Base-by-base conservation (phyloP, 2,113 vertebrate species). In the Paedocypris sp. region DNA sequence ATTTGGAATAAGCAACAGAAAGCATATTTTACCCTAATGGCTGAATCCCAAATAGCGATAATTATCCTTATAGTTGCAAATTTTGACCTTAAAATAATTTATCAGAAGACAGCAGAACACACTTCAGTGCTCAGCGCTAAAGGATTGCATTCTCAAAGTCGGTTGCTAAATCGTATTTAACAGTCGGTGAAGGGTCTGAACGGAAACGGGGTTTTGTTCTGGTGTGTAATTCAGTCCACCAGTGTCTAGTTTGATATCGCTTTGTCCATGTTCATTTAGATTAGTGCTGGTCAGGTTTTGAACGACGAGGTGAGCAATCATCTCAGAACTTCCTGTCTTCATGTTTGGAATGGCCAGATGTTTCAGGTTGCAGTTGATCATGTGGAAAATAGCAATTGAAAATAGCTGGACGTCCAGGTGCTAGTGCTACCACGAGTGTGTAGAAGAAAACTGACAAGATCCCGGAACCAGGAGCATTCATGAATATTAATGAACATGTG, bases 321-420 rank as follows among this genome's bases (percentile, higher is more conserved):
- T 73, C 49, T 69, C 70, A 69, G 72, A 70, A 28, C 74, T 69
- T 80, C 80, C 74, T 77, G 66, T 74, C 77, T 72, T 72, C 77
- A 77, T 73, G 77, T 80, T 77, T 35, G 13, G 11, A 35, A 1
- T 13, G 3, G 19, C n/a, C 15, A 48, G 23, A 41, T 56, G 31
- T 45, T 66, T 76, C 74, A 69, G 61, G 52, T 19, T 31, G 16
- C 12, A 39, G n/a, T 26, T 41, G 16, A 8, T 10, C 38, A 49
- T 38, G 62, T 48, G 32, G 62, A 57, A 56, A 56, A 54, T 41
- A 54, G 29, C 39, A 20, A 5, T 15, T 25, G 28, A 63, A 54
- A 31, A 57, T 32, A 22, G 9, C 4, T 19, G 42, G 38, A 25
- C 39, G 25, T 58, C 39, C 41, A 54, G 28, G 18, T 58, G 39